Conservation (phyloP, 2,113 vertebrate genomes). For the Hepsetus odoe region DNA sequence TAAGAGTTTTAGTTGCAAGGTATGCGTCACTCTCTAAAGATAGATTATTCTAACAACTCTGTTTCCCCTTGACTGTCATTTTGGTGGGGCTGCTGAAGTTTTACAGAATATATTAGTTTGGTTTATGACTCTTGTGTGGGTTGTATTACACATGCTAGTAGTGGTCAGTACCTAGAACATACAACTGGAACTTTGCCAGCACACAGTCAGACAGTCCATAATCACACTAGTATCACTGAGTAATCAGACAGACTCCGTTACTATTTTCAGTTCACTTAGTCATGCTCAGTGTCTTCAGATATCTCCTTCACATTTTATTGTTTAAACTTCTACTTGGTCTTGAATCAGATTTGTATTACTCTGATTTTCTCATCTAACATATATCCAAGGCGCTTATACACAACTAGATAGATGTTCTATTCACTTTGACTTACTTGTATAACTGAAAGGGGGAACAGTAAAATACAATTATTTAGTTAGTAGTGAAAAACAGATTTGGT, state of each 20-base stretch:
- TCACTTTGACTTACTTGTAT: not conserved
- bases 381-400: too few species aligned
- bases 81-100: not conserved
- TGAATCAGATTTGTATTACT: too few species aligned
- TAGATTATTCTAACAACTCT: not conserved
- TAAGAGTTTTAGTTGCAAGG: not conserved
- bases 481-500: too few species aligned
- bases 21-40: not conserved
- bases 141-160: not conserved
- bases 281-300: not conserved
- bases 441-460: too few species aligned
- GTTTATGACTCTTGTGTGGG: conserved; percentile 29
- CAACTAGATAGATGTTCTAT: not conserved
- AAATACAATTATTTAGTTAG: too few species aligned
- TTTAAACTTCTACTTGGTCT: conserved; percentile 2
- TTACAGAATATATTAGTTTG: not conserved
- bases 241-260: conserved; percentile 7
- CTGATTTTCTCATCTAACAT: too few species aligned
- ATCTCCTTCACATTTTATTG: not conserved
- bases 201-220: conserved; percentile 16
- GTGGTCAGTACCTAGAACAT: conserved; percentile 27
- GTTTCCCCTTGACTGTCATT: not conserved
- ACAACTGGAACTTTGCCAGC: conserved; percentile 26
- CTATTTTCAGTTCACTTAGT: conserved; percentile 31
- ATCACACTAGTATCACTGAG: conserved; percentile 29